Base-by-base conservation (phyloP, 2,797 vertebrate genomes). In the Poecilia picta region DNA sequence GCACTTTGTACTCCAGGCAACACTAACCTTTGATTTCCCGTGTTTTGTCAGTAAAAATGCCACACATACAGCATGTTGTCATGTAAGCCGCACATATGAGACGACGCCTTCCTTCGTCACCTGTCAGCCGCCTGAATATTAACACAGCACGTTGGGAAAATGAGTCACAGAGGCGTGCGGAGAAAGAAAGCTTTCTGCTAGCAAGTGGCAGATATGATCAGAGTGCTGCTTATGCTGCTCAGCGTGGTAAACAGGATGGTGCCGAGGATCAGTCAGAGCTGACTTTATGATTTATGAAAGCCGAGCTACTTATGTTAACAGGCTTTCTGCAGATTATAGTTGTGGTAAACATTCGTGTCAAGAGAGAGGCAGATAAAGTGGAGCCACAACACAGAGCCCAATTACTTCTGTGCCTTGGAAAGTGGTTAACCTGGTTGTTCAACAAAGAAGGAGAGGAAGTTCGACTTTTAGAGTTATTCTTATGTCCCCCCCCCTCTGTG, bases 221-320 rank as follows among this genome's bases (percentile, higher is more conserved):
- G 92, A 93, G 93, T 41, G 81, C 91, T 83, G 89, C 91, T 94
- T 92, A 89, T 87, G 92, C 90, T 91, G 78, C 90, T 89, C 90
- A 75, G 91, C 89, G 89, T 91, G 89, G 94, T 95, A 95, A 95
- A 95, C 95, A 96, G 94, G 94, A 93, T 92, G 92, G 93, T 86
- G 90, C 91, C 18, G 91, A 82, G 94, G 94, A 96, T 95, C 94
- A 94, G 92, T 95, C 95, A 94, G 91, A 92, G 92, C 94, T 93
- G 92, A 95, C 94, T 94, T 94, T 95, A 94, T 95, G 93, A 90
- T 94, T 94, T 94, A 94, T 95, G 95, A 95, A 94, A 95, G 92
- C 94, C 93, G 94, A 96, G 95, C 95, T 96, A 92, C 95, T 96
- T 96, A 96, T 96, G 95, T 94, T 96, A 96, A 96, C 95, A 96